Evolutionary conservation across 2,113 vertebrate species (phyloP).

Genomic region (Athene cunicularia): DNA sequence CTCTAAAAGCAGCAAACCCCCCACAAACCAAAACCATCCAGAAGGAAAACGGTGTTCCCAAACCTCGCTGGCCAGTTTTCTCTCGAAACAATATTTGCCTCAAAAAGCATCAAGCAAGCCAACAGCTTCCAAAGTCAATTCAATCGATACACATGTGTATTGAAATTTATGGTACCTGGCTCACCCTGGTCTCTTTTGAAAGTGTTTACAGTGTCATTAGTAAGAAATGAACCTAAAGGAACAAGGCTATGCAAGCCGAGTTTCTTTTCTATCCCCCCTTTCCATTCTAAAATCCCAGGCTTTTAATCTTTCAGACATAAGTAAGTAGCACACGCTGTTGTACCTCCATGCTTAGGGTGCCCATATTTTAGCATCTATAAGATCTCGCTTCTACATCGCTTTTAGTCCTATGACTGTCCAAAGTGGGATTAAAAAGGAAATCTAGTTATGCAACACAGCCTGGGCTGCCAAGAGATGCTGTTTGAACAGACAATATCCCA

Average conservation of each 20-base stretch:
- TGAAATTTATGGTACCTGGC: too few species aligned
- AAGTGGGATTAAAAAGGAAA: constrained; percentile 20
- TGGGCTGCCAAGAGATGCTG: neutral
- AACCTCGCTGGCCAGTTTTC: neutral
- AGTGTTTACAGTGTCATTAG: neutral
- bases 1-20: neutral
- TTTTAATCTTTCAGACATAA: neutral
- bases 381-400: neutral
- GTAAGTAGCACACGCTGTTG: accelerated
- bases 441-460: neutral
- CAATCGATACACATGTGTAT: accelerated
- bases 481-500: neutral
- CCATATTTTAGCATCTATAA: neutral
- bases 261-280: neutral
- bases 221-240: neutral
- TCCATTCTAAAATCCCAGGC: neutral
- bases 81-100: neutral
- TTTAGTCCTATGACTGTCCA: neutral
- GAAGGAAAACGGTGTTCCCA: neutral
- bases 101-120: neutral
- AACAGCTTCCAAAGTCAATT: neutral
- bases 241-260: neutral
- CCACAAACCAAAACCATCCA: neutral
- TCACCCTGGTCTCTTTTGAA: neutral
- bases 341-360: neutral